phyloP scores from a whole-genome alignment of 1,140 invertebrate genomes.

The Magallana gigas region DNA sequence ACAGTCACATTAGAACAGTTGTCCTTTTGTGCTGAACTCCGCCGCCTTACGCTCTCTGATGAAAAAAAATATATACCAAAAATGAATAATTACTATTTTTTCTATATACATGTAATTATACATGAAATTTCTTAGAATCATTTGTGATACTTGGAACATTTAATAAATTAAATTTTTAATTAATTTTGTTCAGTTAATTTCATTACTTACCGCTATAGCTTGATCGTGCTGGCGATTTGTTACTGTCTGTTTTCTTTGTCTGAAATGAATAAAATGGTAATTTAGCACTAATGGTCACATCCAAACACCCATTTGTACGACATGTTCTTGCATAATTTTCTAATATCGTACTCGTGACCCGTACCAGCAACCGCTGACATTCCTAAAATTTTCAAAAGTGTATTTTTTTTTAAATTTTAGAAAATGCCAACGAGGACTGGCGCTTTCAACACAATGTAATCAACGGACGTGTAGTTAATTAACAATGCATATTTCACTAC shows the following conservation, averaged over 20 bases:
- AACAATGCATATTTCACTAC: neutral
- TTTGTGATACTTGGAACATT: too few relatives aligned
- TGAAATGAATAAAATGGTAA: neutral
- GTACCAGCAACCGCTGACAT: neutral
- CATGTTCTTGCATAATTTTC: too few relatives aligned
- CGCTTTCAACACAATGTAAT: conserved; percentile 1
- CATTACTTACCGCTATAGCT: neutral
- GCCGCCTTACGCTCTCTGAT: neutral
- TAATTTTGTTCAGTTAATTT: neutral
- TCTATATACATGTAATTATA: too few relatives aligned
- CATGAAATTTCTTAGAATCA: too few relatives aligned
- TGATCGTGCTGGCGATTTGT: neutral
- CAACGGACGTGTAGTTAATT: conserved; percentile 17
- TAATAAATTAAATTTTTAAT: too few relatives aligned
- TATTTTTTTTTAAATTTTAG: neutral
- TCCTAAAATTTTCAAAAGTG: neutral
- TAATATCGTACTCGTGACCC: neutral
- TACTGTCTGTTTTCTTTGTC: neutral
- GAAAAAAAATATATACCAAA: neutral
- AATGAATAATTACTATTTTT: too few relatives aligned
- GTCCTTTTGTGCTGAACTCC: neutral
- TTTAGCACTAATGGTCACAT: too few relatives aligned
- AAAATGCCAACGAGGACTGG: neutral
- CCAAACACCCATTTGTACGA: too few relatives aligned
- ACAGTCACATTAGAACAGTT: conserved; percentile 28